Evolutionary conservation across 2,888 invertebrate species (phyloP).

Genomic region (Nymphalis c-album): DNA sequence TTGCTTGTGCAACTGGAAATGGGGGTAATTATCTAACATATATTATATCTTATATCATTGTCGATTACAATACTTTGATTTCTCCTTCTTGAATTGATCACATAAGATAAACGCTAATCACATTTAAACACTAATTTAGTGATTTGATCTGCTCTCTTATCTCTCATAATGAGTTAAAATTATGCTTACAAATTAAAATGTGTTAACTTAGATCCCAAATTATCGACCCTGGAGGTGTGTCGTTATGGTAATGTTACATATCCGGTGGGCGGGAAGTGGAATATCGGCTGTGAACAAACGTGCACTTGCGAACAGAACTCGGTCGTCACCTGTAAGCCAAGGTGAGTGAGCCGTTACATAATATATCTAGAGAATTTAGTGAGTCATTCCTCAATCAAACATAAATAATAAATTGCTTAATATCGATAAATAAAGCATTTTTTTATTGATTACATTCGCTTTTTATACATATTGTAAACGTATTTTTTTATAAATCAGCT

Average conservation of each 20-base stretch:
- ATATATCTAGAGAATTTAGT: not conserved
- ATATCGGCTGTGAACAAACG: slow-evolving; percentile 89
- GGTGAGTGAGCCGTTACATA: slow-evolving; percentile 58
- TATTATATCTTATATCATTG: too few species aligned
- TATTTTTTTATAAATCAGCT: not conserved
- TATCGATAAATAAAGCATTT: not conserved
- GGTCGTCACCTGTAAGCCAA: slow-evolving; percentile 86
- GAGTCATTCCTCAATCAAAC: not conserved
- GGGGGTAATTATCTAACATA: slow-evolving; percentile 49
- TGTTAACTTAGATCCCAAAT: slow-evolving; percentile 58
- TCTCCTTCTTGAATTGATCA: too few species aligned
- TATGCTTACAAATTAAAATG: slow-evolving; percentile 7
- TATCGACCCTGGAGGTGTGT: slow-evolving; percentile 66
- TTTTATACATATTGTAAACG: too few species aligned
- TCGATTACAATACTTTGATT: too few species aligned
- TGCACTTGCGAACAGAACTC: slow-evolving; percentile 90
- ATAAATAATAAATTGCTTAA: not conserved
- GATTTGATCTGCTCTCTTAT: not conserved
- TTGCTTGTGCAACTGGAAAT: slow-evolving; percentile 85
- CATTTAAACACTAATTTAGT: too few species aligned
- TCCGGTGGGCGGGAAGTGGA: slow-evolving; percentile 86
- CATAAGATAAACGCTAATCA: too few species aligned
- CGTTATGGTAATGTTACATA: slow-evolving; percentile 86
- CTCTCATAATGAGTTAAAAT: not conserved
- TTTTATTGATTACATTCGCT: not conserved